Evolutionary conservation across 2,113 vertebrate genomes (phyloP), one percentile per base, ranked within the genome.

Genomic region (Alethe castanea): DNA sequence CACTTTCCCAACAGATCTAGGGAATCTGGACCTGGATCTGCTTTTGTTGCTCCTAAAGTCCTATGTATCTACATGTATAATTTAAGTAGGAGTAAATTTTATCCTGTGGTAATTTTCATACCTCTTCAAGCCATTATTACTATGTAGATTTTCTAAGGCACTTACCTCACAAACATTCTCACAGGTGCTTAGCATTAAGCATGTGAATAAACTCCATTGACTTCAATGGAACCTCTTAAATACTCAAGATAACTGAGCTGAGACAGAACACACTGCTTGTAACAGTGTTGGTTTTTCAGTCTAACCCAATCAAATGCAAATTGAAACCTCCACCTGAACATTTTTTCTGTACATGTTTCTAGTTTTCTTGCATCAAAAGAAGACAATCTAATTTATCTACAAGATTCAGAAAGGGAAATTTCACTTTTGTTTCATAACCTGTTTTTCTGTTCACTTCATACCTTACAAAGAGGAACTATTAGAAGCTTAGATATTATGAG

Each of bases 81-180:
- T 93, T 94, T 67, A 97, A 95, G 93, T 92, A 96, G 93, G 74
- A 95, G 78, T 52, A 23, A 86, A 92, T 97, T 97, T 92, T 90
- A 72, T 78, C 65, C 88, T 96, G 60, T 59, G 83, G 83, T 97
- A 91, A 91, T 96, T 96, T 95, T 97, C 93, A 88, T 85, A 94
- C 28, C 74, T 92, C 82, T 95, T 91, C 74, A 94, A 97, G 87
- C 38, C 64, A 40, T 47, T 66, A 57, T 40, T 42, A 77, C 26
- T 12, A 44, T 29, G 53, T 54, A 79, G 40, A 81, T 79, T 95
- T 89, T 73, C 77, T 91, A 88, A 78, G 52, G 67, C 33, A 60
- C 26, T 77, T 73, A 62, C 42, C 56, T 71, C 90, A 59, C 50
- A 80, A 80, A 91, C 20, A 42, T 71, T 86, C 23, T 88, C 54